Evolutionary conservation across 2,888 invertebrate genomes (phyloP).

Genomic region (Mamestra brassicae): DNA sequence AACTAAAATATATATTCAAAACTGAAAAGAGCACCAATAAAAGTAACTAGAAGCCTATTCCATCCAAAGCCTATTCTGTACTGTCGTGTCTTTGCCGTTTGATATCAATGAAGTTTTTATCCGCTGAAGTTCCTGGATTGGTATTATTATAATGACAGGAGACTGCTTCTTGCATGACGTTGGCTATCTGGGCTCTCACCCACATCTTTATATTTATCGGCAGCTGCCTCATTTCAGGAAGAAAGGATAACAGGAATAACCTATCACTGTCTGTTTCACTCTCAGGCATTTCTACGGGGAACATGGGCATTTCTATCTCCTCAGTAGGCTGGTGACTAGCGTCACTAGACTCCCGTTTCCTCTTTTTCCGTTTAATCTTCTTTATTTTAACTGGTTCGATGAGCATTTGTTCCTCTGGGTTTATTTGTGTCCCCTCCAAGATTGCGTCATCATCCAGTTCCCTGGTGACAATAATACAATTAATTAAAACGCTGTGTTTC

Average conservation of each 20-base stretch:
- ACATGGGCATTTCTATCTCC: conserved; percentile 82
- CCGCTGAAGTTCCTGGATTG: conserved; percentile 66
- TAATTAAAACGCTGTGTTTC: neutral
- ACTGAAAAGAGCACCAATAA: conserved; percentile 48
- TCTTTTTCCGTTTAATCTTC: conserved; percentile 70
- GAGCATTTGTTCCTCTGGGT: conserved; percentile 53
- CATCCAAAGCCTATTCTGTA: conserved; percentile 63
- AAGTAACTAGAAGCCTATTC: conserved; percentile 1
- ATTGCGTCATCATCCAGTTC: conserved; percentile 58
- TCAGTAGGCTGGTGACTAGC: conserved; percentile 71
- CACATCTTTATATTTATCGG: conserved; percentile 87
- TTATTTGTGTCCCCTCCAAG: conserved; percentile 32
- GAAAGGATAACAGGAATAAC: conserved; percentile 84
- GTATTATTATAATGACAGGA: conserved; percentile 79
- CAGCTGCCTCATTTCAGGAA: conserved; percentile 85
- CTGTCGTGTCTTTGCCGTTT: conserved; percentile 75
- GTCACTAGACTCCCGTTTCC: conserved; percentile 68
- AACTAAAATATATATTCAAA: conserved; percentile 49
- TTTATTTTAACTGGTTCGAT: conserved; percentile 61
- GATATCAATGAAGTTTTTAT: conserved; percentile 66
- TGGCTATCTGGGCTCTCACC: conserved; percentile 86
- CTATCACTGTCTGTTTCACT: conserved; percentile 81
- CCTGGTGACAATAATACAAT: conserved; percentile 37
- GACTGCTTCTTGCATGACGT: conserved; percentile 87
- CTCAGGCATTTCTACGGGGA: conserved; percentile 77